Evolutionary conservation across 2,888 invertebrate species (phyloP), one percentile per base, ranked within the genome.

Genomic region (Melanostoma scalare): DNA sequence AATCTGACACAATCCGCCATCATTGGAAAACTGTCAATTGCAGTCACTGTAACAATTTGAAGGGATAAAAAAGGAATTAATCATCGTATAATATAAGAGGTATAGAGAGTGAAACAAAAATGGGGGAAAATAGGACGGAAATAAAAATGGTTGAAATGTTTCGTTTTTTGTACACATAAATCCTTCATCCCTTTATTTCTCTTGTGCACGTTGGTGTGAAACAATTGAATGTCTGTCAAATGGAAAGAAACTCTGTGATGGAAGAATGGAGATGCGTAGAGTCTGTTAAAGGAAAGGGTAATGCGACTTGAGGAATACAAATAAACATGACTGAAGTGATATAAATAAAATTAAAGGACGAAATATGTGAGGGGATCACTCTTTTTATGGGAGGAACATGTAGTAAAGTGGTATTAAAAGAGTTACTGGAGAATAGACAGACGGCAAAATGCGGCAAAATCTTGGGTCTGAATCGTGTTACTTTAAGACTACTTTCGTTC

Each of bases 11-110:
- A 82, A 82, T 82, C 82, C 82, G 78, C 82, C 82, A 82, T 82
- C 82, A 78, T 82, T 73, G 82, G 73, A 63, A 82, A 82, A 74
- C 78, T 82, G 82, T 82, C 82, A 82, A 73, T 82, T 77, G 73
- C 78, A 82, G 77, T 63, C 73, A 48, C 3, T 77, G 72, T 48
- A 52, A 52, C 81, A 73, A 63, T 77, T 77, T 77, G 77, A 77
- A 77, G 65, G 82, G 82, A 82, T 82, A 73, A 82, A 82, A 82
- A 58, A 74, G 78, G 78, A 82, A 82, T 82, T 82, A 82, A 82
- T 82, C 82, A 82, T 82, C 69, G 73, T 73, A 78, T 58, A 50
- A 20, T 52, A n/a, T 53, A 35, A 10, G 36, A 10, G 10, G 6
- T 53, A 50, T 33, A 33, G 33, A n/a, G 6, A 6, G 10, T 9